These are phyloP conservation scores for Lochmaea crataegi DNA, from an alignment of 2,888 invertebrate species.

Conservation along the genomic window DNA sequence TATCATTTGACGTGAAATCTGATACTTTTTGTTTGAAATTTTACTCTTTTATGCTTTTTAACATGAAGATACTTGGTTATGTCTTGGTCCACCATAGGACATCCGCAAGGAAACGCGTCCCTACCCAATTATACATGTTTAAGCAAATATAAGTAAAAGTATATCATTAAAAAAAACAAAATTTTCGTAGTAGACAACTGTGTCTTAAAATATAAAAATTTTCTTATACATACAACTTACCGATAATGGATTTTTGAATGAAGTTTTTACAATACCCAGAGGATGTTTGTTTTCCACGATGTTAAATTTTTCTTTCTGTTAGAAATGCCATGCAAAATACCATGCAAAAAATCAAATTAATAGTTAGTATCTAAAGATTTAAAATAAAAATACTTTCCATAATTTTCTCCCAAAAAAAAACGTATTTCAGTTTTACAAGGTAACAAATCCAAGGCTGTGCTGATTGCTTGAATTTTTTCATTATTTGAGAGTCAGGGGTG, in stretches of 20 bases:
- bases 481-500: too few relatives aligned
- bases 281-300: conserved; percentile 44
- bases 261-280: conserved; percentile 40
- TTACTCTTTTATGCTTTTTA: too few relatives aligned
- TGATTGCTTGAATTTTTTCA: too few relatives aligned
- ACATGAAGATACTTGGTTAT: too few relatives aligned
- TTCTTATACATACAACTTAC: conserved; percentile 42
- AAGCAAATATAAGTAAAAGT: neutral
- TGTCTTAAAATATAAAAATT: neutral
- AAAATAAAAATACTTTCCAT: conserved; percentile 12
- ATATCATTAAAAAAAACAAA: neutral
- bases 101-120: too few relatives aligned
- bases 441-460: too few relatives aligned
- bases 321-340: conserved; percentile 53
- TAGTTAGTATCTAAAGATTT: conserved; percentile 33
- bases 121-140: too few relatives aligned
- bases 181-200: neutral
- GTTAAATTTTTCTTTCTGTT: conserved; percentile 57
- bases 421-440: conserved; percentile 15
- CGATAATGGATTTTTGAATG: conserved; percentile 45
- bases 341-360: conserved; percentile 33
- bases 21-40: too few relatives aligned
- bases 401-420: conserved; percentile 14
- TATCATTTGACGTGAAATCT: too few relatives aligned
- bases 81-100: too few relatives aligned